Percentiles rank a stretch among this genome's conserved stretches.
phyloP scores from a whole-genome alignment of 1,140 invertebrate species.

The Pissodes strobi region DNA sequence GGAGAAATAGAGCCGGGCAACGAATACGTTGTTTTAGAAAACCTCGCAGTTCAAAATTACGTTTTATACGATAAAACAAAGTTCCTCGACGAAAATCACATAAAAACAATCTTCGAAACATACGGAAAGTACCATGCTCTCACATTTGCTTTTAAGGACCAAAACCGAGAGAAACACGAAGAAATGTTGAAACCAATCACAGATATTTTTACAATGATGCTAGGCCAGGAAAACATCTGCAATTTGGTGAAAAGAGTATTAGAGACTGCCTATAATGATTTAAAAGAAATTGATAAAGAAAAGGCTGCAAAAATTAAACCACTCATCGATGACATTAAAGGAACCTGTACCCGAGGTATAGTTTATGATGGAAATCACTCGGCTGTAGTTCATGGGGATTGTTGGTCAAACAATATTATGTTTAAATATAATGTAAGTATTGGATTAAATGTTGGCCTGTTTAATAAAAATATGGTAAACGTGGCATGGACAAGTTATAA shows the following conservation, averaged over 20 bases:
- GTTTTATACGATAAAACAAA: slow-evolving; percentile 17
- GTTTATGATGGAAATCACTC: slow-evolving; percentile 34
- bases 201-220: slow-evolving; percentile 45
- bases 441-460: too few relatives aligned
- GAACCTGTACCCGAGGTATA: slow-evolving; percentile 13
- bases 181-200: slow-evolving; percentile 1
- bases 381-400: slow-evolving; percentile 39
- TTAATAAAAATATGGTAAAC: too few relatives aligned
- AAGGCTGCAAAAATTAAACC: slow-evolving; percentile 25
- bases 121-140: slow-evolving; percentile 39
- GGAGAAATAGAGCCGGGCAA: slow-evolving; percentile 48
- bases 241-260: too few relatives aligned
- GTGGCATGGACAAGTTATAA: too few relatives aligned
- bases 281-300: slow-evolving; percentile 14
- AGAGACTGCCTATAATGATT: background rate
- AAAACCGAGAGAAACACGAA: slow-evolving; percentile 43
- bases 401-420: slow-evolving; percentile 44
- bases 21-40: slow-evolving; percentile 58
- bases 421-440: slow-evolving; percentile 42
- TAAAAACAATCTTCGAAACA: slow-evolving; percentile 21
- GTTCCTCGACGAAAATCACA: slow-evolving; percentile 12
- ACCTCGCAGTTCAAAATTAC: slow-evolving; percentile 11
- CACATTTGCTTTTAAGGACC: slow-evolving; percentile 57
- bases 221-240: too few relatives aligned
- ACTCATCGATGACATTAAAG: slow-evolving; percentile 10